phyloP scores from a whole-genome alignment of 2,888 invertebrate genomes.

The Drosophila koepferae region DNA sequence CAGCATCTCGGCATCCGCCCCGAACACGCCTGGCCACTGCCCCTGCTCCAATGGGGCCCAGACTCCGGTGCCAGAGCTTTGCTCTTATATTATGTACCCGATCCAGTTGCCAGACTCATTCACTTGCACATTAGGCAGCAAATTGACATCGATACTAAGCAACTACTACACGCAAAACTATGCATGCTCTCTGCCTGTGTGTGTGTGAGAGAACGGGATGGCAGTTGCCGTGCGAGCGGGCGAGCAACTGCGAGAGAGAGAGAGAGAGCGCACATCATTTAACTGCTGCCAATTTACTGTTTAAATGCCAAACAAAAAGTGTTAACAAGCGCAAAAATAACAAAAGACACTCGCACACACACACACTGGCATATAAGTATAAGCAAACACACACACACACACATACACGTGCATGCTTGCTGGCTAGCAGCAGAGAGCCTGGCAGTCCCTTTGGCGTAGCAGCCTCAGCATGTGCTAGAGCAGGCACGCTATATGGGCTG shows the following conservation, averaged over 20 bases:
- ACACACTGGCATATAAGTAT: slow-evolving; percentile 9
- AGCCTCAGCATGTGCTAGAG: slow-evolving; percentile 32
- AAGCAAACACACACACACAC: slow-evolving; percentile 7
- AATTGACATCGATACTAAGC: slow-evolving; percentile 77
- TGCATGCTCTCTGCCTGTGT: background rate
- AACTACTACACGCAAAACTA: slow-evolving; percentile 33
- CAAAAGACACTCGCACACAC: slow-evolving; percentile 63
- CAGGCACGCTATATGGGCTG: slow-evolving; percentile 41
- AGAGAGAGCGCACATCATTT: slow-evolving; percentile 71
- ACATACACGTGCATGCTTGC: background rate
- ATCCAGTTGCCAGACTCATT: slow-evolving; percentile 61
- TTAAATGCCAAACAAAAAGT: slow-evolving; percentile 84
- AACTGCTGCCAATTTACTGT: slow-evolving; percentile 85
- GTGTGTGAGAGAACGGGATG: slow-evolving; percentile 11
- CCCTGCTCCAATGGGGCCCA: background rate
- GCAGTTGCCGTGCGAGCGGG: slow-evolving; percentile 9
- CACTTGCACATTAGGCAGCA: slow-evolving; percentile 80
- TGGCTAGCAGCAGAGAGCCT: slow-evolving; percentile 1
- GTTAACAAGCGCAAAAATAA: slow-evolving; percentile 73
- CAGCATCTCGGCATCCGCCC: slow-evolving; percentile 29
- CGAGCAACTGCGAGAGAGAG: slow-evolving; percentile 20
- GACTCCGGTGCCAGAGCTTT: slow-evolving; percentile 11
- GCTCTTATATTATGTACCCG: slow-evolving; percentile 35
- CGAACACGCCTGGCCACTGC: slow-evolving; percentile 15
- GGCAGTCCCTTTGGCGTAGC: slow-evolving; percentile 14